These are phyloP conservation scores for Hexactinellida sp. DNA, from an alignment of 37 sponge, comb jelly and placozoan genomes.

Conservation along the genomic window DNA sequence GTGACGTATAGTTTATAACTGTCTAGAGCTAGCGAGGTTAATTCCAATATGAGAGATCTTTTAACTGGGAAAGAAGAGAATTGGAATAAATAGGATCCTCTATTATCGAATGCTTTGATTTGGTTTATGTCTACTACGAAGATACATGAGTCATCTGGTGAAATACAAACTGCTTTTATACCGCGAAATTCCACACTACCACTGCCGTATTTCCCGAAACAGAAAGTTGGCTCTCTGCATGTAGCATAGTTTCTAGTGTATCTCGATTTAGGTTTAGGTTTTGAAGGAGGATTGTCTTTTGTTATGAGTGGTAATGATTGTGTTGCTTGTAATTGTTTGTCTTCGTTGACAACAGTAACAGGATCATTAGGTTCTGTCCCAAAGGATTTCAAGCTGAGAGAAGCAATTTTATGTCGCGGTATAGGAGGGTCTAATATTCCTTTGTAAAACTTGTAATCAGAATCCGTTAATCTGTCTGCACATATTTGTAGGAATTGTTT, in stretches of 20 bases:
- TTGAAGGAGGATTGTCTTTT: not conserved
- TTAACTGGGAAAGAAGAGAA: constrained; percentile 2
- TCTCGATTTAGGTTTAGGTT: not conserved
- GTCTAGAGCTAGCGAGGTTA: not conserved
- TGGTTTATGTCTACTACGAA: not conserved
- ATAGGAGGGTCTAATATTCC: not conserved
- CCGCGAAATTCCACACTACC: not conserved
- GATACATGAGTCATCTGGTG: not conserved
- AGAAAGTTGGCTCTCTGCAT: not conserved
- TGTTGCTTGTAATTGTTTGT: not conserved
- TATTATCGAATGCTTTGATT: not conserved
- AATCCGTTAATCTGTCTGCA: not conserved
- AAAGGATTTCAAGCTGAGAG: not conserved
- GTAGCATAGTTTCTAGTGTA: not conserved
- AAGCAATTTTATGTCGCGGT: not conserved
- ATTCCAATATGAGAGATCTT: not conserved
- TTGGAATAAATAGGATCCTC: not conserved
- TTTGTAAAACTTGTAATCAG: not conserved
- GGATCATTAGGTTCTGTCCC: not conserved
- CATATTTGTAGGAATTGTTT: constrained; percentile 3
- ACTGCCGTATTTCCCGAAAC: not conserved
- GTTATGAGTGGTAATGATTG: not conserved
- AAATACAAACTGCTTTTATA: not conserved
- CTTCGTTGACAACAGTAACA: not conserved
- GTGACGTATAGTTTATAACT: not conserved